Evolutionary conservation across 2,888 invertebrate genomes (phyloP).

Genomic region (Ferrisia virgata): DNA sequence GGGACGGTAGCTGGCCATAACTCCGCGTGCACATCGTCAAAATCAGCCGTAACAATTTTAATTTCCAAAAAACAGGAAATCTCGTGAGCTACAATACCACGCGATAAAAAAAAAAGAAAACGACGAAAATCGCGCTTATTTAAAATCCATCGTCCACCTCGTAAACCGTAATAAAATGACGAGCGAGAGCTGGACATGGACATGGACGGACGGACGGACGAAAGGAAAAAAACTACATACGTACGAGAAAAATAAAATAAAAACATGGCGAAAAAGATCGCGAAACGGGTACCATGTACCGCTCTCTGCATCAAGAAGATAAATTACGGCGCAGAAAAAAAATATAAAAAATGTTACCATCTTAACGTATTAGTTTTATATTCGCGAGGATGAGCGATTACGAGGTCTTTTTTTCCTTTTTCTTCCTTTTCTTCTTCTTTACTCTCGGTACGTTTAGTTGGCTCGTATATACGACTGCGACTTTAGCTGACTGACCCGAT

Average conservation of each 20-base stretch:
- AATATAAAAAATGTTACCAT: background rate
- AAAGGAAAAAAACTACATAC: too few relatives aligned
- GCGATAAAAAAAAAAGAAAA: background rate
- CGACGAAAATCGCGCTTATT: background rate
- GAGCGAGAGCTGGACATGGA: background rate
- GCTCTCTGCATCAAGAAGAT: background rate
- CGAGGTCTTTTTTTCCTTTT: background rate
- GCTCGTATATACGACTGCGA: background rate
- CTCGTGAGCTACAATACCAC: background rate
- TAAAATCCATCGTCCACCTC: constrained; percentile 8
- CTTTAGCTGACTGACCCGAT: background rate
- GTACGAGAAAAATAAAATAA: background rate
- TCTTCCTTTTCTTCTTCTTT: too few relatives aligned
- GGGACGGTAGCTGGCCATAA: too few relatives aligned
- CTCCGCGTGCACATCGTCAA: background rate
- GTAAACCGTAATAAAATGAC: background rate
- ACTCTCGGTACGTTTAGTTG: background rate
- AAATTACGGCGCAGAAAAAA: background rate
- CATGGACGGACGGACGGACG: background rate
- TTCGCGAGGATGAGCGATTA: background rate
- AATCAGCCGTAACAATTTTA: background rate
- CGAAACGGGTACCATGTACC: too few relatives aligned
- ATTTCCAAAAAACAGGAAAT: background rate
- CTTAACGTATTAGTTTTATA: constrained; percentile 12
- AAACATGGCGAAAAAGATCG: background rate